Percentiles rank a stretch among this genome's conserved stretches.
phyloP scores from a whole-genome alignment of 2,113 vertebrate genomes.

The Ophiodon elongatus region DNA sequence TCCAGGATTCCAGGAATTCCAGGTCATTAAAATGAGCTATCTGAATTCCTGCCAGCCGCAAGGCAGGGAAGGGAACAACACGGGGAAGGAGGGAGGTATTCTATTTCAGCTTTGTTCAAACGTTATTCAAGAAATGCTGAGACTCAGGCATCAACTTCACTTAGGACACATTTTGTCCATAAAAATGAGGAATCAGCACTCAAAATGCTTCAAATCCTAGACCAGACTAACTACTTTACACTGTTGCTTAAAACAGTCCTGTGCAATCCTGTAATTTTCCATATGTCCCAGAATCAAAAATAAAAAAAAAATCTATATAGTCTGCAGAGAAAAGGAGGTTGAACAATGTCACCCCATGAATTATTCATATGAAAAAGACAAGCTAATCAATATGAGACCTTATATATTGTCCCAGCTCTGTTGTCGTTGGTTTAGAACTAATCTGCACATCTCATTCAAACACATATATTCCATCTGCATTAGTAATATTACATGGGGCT shows the following conservation, averaged over 20 bases:
- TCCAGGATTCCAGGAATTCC: conserved; percentile 86
- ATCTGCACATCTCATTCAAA: background rate
- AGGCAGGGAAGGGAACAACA: conserved; percentile 69
- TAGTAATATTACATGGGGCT: conserved; percentile 9
- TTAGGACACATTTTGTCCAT: background rate
- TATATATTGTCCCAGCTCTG: background rate
- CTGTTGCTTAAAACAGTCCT: background rate
- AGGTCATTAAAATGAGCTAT: conserved; percentile 83
- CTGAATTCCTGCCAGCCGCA: conserved; percentile 79
- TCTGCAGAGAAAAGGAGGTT: background rate
- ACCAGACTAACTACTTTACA: background rate
- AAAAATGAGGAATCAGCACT: background rate
- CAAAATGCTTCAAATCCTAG: background rate
- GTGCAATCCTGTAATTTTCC: background rate
- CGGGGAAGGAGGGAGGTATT: conserved; percentile 46
- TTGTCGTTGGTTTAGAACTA: background rate
- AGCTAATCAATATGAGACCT: conserved; percentile 28
- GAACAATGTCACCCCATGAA: conserved; percentile 45
- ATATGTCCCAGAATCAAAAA: background rate
- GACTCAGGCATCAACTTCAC: background rate
- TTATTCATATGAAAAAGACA: conserved; percentile 46
- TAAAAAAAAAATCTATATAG: background rate
- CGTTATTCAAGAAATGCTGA: conserved; percentile 19
- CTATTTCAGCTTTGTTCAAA: conserved; percentile 69
- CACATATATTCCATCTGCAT: background rate